Evolutionary conservation across 2,113 vertebrate genomes (phyloP), one percentile per base, ranked within the genome.

Genomic region (Cyanoramphus novaezelandiae): DNA sequence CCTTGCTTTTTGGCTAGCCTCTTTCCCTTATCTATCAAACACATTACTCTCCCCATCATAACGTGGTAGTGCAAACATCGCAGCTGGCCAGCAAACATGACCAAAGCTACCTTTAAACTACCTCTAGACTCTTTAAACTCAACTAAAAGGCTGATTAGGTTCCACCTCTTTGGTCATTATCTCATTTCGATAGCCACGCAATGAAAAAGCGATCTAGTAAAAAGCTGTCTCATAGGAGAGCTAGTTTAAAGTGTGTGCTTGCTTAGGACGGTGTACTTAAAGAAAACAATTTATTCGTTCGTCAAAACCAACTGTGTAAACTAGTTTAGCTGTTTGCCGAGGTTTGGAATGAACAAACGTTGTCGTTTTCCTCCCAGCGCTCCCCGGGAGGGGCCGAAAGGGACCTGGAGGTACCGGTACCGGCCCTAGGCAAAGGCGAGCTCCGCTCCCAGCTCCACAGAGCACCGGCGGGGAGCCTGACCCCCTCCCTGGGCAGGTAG

Each of bases 41-140:
- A 98, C 98, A 98, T 98, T 98, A 98, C 97, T 97, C 97, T 98
- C 97, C 98, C 97, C 97, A 97, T 98, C 97, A 98, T 97, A 98
- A 98, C 97, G 96, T 95, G 92, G 96, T 96, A 97, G 94, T 94
- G 95, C 96, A 98, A 98, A 98, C 97, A 98, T 86, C 64, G 37
- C 96, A 95, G 92, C 86, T 88, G 91, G 96, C 97, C 93, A 49
- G 92, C 96, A 97, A 98, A 98, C 96, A 98, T 85, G 95, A 96
- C 98, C 97, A 95, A 97, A 97, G 97, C 96, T 98, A 95, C 97
- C 96, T 97, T 97, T 96, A 97, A 98, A 97, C 96, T 90, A 90
- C 94, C 97, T 97, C 96, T 95, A 97, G 93, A 96, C 97, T 97
- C 97, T 97, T 97, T 97, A 98, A 97, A 98, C 96, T 97, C 95